phyloP scores from a whole-genome alignment of 1,140 invertebrate species.

The Chelonus insularis region DNA sequence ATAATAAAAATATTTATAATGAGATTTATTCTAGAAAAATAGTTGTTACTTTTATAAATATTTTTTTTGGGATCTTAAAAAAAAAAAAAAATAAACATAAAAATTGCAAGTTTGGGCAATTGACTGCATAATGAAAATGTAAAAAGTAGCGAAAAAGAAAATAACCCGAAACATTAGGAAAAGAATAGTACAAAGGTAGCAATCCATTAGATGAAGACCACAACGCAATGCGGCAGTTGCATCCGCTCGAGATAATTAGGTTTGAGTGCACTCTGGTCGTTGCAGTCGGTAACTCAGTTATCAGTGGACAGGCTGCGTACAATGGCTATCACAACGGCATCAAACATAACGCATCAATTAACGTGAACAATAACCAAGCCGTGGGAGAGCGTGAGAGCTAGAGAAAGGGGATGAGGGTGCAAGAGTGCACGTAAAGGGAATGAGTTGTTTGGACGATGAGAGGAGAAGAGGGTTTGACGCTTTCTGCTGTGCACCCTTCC shows the following conservation, averaged over 20 bases:
- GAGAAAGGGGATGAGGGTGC: constrained; percentile 33
- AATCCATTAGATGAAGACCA: constrained; percentile 16
- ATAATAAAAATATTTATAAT: no score
- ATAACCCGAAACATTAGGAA: no score
- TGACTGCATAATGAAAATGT: no score
- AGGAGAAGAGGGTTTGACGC: not conserved
- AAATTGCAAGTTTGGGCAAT: no score
- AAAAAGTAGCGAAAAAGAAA: no score
- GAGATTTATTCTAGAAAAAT: no score
- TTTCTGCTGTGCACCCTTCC: not conserved
- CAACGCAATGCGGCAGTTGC: constrained; percentile 59
- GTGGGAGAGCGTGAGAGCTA: constrained; percentile 23
- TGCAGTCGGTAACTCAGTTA: constrained; percentile 63
- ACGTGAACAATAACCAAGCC: constrained; percentile 59
- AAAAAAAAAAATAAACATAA: no score
- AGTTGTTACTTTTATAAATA: no score
- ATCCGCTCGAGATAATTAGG: constrained; percentile 62
- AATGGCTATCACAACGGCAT: constrained; percentile 62
- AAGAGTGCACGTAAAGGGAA: not conserved
- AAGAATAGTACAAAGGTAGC: no score
- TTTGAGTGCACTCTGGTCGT: constrained; percentile 60
- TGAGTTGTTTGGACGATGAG: not conserved
- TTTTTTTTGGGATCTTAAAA: no score
- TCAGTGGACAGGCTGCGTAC: constrained; percentile 59
- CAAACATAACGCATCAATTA: constrained; percentile 64